Conservation (phyloP, 2,888 invertebrate species). For the Limnephilus rhombicus region DNA sequence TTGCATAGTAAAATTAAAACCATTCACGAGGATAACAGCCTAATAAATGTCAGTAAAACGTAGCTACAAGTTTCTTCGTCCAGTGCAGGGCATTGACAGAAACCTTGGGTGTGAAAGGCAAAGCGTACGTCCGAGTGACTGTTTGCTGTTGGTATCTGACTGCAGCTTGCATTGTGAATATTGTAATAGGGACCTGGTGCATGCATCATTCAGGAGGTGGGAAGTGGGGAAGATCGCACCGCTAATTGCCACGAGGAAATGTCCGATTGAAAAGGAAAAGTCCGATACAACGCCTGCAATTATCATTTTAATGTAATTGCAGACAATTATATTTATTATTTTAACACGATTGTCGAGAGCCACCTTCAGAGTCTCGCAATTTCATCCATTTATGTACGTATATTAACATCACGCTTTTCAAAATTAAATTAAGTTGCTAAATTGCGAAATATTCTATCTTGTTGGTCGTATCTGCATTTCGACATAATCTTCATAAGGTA, state of each 20-base stretch:
- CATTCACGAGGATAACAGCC: slow-evolving; percentile 40
- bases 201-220: not conserved
- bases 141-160: not conserved
- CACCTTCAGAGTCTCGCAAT: not conserved
- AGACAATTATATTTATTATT: not conserved
- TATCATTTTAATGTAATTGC: not conserved
- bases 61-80: not conserved
- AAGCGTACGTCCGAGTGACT: not conserved
- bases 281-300: not conserved
- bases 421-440: not conserved
- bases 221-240: not conserved
- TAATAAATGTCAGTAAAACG: slow-evolving; percentile 36
- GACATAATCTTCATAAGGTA: not conserved
- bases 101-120: slow-evolving; percentile 18
- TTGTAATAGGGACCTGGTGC: not conserved
- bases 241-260: slow-evolving; percentile 28
- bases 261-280: slow-evolving; percentile 17
- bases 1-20: slow-evolving; percentile 10
- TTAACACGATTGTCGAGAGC: not conserved
- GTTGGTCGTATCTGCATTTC: not conserved
- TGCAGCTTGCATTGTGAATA: not conserved
- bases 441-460: not conserved
- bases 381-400: not conserved
- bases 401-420: not conserved
- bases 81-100: slow-evolving; percentile 19